Base-by-base conservation (phyloP, 30 jellyfish, hydroid and myxozoan species). In the Haliclystus octoradiatus region DNA sequence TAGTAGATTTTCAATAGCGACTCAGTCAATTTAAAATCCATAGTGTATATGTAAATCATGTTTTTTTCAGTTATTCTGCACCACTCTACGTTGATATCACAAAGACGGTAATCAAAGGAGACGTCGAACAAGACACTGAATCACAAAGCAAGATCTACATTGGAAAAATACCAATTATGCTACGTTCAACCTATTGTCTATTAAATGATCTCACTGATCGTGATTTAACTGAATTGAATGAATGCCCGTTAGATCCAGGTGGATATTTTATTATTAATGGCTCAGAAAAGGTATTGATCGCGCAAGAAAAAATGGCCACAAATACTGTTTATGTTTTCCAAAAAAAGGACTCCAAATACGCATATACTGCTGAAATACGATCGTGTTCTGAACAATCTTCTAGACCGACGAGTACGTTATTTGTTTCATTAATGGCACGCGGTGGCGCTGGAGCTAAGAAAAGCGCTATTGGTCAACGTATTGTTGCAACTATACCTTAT, bases 211-310 rank as follows among this genome's bases (percentile, higher is more conserved):
- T 80, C 14, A 70, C 93, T 3, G 99, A 93, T 76, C 95, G 95
- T 84, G 99, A 84, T 52, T 75, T 93, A 62, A 79, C 95, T 28
- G 97, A 93, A 78, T 62, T 84, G 70, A 84, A 85, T 62, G 99
- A 93, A 73, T 93, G 99, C 78, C 99, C 99, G 1, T 77, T 93
- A 50, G 99, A 93, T 52, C 99, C 99, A 25, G 99, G 99, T 32
- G 99, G 99, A 34, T 93, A 93, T 60, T 93, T 93, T 73, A 85
- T 93, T 68, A 85, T 93, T 28, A 93, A 93, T 77, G 99, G 99
- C 50, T 93, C 99, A 31, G 99, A 93, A 69, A 93, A 93, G 50
- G 99, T 93, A 4, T 75, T 93, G 61, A 93, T 93, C 60, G 99
- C 99, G 9, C 99, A 93, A 68, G 99, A 93, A 63, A 93, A 93